phyloP scores from a whole-genome alignment of 2,113 vertebrate genomes.

The Okapia johnstoni region DNA sequence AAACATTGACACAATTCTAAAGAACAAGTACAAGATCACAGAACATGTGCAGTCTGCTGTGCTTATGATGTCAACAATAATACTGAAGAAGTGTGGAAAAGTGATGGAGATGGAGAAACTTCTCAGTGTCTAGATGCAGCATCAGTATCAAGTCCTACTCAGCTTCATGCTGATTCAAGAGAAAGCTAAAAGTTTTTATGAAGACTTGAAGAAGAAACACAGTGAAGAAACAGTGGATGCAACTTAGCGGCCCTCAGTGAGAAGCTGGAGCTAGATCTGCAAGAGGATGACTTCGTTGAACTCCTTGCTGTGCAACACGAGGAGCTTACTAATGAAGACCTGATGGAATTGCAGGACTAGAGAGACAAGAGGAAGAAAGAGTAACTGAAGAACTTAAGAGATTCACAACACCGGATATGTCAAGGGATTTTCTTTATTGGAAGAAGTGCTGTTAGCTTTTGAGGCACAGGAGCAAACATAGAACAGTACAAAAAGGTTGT shows the following conservation, averaged over 20 bases:
- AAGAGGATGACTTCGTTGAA: not conserved
- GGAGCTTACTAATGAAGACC: not conserved
- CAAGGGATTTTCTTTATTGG: not conserved
- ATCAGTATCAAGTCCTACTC: not conserved
- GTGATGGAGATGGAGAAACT: not conserved
- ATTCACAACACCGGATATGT: not conserved
- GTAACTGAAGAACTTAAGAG: not conserved
- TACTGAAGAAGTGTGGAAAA: not conserved
- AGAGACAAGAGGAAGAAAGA: not conserved
- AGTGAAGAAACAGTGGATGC: not conserved
- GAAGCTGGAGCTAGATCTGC: not conserved
- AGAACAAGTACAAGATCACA: not conserved
- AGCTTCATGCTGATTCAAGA: not conserved
- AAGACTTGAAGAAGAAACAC: not conserved
- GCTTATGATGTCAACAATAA: not conserved
- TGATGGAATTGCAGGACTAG: not conserved
- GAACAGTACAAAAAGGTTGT: not conserved
- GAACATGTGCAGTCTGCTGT: not conserved
- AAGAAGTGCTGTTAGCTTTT: not conserved
- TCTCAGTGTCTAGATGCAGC: not conserved
- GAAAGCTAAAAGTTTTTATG: not conserved
- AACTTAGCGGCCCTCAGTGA: not conserved
- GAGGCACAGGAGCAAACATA: not conserved
- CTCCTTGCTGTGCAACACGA: not conserved
- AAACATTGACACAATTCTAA: not conserved